A percentile compares a stretch with the other conserved stretches of the same genome.
These are phyloP conservation scores for Alethe castanea DNA, from an alignment of 2,113 vertebrate genomes.

Conservation along the genomic window DNA sequence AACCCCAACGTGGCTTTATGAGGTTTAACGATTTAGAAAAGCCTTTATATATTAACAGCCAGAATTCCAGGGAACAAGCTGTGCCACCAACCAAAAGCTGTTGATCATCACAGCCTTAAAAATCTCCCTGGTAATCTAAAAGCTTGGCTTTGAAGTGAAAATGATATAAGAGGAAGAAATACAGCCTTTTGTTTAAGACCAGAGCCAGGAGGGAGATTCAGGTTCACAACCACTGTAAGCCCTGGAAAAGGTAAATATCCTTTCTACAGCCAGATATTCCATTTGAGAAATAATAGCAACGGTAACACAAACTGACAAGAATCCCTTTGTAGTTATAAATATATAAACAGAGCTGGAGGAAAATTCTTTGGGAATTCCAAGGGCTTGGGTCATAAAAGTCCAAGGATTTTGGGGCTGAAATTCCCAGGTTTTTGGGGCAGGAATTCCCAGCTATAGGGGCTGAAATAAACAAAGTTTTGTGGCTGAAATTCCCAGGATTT, in stretches of 20 bases:
- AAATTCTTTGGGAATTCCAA: not conserved
- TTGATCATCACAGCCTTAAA: not conserved
- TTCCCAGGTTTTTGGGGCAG: too few relatives aligned
- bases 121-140: not conserved
- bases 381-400: too few relatives aligned
- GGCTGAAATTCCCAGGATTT: too few relatives aligned
- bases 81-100: not conserved
- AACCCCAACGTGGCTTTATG: not conserved
- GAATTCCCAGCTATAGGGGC: too few relatives aligned
- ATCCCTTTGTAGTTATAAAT: not conserved
- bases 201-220: not conserved
- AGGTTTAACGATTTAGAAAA: not conserved
- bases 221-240: not conserved
- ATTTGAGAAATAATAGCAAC: not conserved
- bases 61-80: not conserved
- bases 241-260: not conserved
- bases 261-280: not conserved
- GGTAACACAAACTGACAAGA: not conserved
- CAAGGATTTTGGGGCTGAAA: too few relatives aligned
- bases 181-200: not conserved
- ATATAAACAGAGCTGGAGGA: not conserved
- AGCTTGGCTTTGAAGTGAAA: conserved; percentile 32
- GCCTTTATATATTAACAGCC: not conserved
- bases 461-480: too few relatives aligned
- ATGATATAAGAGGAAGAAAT: not conserved